These are phyloP conservation scores for Hemitrygon akajei DNA, from an alignment of 2,797 vertebrate genomes.

Conservation along the genomic window DNA sequence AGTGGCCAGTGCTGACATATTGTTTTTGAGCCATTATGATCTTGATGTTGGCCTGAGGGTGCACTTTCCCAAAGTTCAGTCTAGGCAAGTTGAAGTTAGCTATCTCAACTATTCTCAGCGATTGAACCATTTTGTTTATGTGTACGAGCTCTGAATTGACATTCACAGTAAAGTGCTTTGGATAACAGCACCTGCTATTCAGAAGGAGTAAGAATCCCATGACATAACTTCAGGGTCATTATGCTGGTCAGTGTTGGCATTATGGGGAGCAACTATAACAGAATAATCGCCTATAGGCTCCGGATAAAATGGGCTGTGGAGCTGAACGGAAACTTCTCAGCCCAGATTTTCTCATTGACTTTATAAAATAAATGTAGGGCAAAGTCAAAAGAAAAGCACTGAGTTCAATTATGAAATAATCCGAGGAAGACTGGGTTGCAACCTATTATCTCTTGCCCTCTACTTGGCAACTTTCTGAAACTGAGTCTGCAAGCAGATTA, in stretches of 20 bases:
- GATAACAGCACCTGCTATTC: not conserved
- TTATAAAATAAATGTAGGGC: not conserved
- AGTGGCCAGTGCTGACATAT: not conserved
- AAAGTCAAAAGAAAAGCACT: not conserved
- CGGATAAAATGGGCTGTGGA: not conserved
- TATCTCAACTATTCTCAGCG: not conserved
- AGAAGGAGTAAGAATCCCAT: not conserved
- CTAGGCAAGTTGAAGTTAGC: not conserved
- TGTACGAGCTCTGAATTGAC: not conserved
- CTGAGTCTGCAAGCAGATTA: too few species aligned
- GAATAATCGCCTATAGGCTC: not conserved
- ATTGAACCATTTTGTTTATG: not conserved
- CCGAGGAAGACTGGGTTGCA: too few species aligned
- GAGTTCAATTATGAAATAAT: not conserved
- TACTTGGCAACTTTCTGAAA: too few species aligned
- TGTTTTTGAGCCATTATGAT: not conserved
- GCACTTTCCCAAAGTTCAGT: not conserved
- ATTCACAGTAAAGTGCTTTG: not conserved
- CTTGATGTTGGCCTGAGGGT: not conserved
- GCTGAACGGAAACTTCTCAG: not conserved
- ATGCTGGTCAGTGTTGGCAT: not conserved
- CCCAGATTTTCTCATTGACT: too few species aligned
- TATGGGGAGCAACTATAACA: not conserved
- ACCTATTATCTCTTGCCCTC: too few species aligned
- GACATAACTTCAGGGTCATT: not conserved